Evolutionary conservation across 2,888 invertebrate species (phyloP), one percentile per base, ranked within the genome.

Genomic region (Pegoplata infirma): DNA sequence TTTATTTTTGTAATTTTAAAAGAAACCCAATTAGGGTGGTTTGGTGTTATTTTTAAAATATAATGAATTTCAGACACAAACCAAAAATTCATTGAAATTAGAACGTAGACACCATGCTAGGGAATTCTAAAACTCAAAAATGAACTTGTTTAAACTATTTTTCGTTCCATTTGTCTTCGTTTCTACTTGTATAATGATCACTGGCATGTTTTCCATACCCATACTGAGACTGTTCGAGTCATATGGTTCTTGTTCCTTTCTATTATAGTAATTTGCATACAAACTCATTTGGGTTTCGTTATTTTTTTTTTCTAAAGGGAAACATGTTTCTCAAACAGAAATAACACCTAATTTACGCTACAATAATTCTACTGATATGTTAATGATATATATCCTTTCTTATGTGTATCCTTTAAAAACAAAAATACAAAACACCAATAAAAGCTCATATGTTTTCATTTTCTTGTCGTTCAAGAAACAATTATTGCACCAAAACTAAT

Each of bases 401-500:
- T 55, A 23, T 58, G 23, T 44, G 58, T 25, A 16, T 74, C 59
- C 59, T 66, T 23, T 14, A 32, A 44, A 66, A 76, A n/a, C n/a
- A n/a, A n/a, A n/a, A n/a, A n/a, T n/a, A n/a, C n/a, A n/a, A n/a
- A n/a, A n/a, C n/a, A n/a, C n/a, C n/a, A n/a, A n/a, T n/a, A n/a
- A 77, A 75, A 77, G 68, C 77, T 80, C 47, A 51, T 47, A 44
- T 66, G 36, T 28, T 28, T 19, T 58, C n/a, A n/a, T n/a, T n/a
- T n/a, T n/a, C n/a, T n/a, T n/a, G n/a, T n/a, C n/a, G n/a, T 59
- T 36, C 10, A 28, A 69, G 46, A 76, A 78, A 80, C 80, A 76
- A 75, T 76, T 76, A 79, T 69, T 56, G 64, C 79, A 80, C 79
- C 74, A 32, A 51, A 64, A 63, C 61, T 76, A 81, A 83, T 83